A percentile compares a stretch with the other conserved stretches of the same genome.
Conservation (phyloP, 2,888 invertebrate species). For the Ophion ellenae region DNA sequence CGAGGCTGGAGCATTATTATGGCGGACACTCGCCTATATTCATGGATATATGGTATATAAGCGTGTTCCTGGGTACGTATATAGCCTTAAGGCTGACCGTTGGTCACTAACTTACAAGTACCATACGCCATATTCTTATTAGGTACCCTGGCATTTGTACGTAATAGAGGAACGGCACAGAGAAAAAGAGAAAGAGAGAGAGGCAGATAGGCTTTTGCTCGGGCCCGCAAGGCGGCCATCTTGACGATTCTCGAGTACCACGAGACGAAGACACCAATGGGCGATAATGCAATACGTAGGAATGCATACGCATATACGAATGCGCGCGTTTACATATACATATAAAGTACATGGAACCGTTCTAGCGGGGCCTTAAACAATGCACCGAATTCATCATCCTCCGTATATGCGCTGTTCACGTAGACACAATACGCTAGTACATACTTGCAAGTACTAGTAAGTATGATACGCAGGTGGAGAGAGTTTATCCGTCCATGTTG, state of each 20-base stretch:
- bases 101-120: conserved; percentile 68
- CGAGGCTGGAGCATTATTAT: conserved; percentile 60
- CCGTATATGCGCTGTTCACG: conserved; percentile 5
- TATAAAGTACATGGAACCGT: conserved; percentile 23
- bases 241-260: conserved; percentile 56
- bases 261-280: conserved; percentile 68
- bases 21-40: conserved; percentile 53
- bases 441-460: not conserved
- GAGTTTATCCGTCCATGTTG: conserved; percentile 49
- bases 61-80: not conserved
- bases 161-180: conserved; percentile 72
- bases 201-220: conserved; percentile 44
- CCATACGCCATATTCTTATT: conserved; percentile 74
- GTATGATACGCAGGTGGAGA: not conserved
- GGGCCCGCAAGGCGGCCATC: conserved; percentile 60
- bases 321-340: not conserved
- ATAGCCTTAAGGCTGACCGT: conserved; percentile 43
- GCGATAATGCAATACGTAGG: conserved; percentile 41
- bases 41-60: conserved; percentile 23
- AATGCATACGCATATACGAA: conserved; percentile 5
- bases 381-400: conserved; percentile 74
- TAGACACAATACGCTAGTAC: conserved; percentile 9
- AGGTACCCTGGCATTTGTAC: conserved; percentile 73
- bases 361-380: conserved; percentile 65
- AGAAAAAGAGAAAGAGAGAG: conserved; percentile 4